Evolutionary conservation across 2,113 vertebrate genomes (phyloP), one percentile per base, ranked within the genome.

Genomic region (Lampris megalopsis): DNA sequence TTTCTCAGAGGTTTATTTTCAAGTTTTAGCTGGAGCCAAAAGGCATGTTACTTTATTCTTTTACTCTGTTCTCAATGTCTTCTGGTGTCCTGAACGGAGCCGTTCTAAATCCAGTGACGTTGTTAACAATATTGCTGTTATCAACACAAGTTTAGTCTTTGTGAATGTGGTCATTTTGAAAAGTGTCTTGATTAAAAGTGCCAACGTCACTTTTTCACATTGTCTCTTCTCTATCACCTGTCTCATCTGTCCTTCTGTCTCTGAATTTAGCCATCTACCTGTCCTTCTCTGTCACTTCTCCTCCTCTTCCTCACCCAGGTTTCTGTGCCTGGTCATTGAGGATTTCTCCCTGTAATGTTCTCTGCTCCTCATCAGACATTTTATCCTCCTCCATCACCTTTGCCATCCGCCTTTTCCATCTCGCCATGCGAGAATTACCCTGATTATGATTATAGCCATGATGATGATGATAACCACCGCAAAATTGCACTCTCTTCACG

Each of bases 381-480:
- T 88, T 79, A 82, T 86, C 81, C 86, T 78, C 82, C 82, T 91
- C 84, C 84, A 86, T 89, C 86, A 83, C 88, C 78, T 78, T 73
- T 79, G 54, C 83, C 71, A 75, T 82, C 69, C 73, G 37, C 85
- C 71, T 88, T 88, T 88, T 91, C 86, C 85, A 86, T 90, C 87
- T 85, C 87, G 71, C 88, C 87, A 77, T 75, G 76, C 89, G 81
- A 72, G 88, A 91, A 91, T 92, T 91, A 90, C 88, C 83, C 88
- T 92, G 87, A 93, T 93, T 91, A 92, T 90, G 87, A 91, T 92
- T 90, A 92, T 87, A 84, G 86, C 78, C 73, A 71, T 86, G 87
- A 88, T 91, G 84, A 89, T 89, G 80, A 91, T 91, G 86, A 89
- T 89, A 91, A 92, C 86, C 81, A 88, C 79, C 48, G 78, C 82